Conservation (phyloP, 2,888 invertebrate genomes). For the Notodonta dromedarius region DNA sequence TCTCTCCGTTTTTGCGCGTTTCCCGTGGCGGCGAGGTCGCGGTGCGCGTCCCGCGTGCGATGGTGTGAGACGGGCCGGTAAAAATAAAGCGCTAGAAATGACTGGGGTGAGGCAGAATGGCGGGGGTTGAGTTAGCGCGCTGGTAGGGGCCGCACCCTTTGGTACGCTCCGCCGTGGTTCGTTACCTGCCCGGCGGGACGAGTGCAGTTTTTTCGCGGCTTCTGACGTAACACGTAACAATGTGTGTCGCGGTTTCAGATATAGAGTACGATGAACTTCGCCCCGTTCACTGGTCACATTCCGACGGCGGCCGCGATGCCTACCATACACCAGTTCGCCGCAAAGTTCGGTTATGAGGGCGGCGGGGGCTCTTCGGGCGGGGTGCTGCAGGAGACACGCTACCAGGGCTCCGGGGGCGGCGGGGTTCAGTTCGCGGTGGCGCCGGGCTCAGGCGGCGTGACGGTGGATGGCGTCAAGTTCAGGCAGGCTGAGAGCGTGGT, state of each 20-base stretch:
- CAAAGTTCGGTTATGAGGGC: slow-evolving; percentile 86
- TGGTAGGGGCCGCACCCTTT: slow-evolving; percentile 72
- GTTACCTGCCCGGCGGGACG: slow-evolving; percentile 45
- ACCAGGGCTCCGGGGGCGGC: slow-evolving; percentile 57
- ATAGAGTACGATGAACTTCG: slow-evolving; percentile 89
- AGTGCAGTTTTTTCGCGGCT: slow-evolving; percentile 38
- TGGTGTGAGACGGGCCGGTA: slow-evolving; percentile 81
- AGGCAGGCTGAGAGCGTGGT: slow-evolving; percentile 82
- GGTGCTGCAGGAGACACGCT: slow-evolving; percentile 72
- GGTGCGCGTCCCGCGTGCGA: slow-evolving; percentile 48
- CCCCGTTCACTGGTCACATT: slow-evolving; percentile 92
- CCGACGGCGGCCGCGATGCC: slow-evolving; percentile 90
- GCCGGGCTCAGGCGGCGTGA: slow-evolving; percentile 50
- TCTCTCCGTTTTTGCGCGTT: slow-evolving; percentile 29
- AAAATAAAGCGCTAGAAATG: slow-evolving; percentile 80
- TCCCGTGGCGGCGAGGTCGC: slow-evolving; percentile 25
- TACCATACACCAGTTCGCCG: slow-evolving; percentile 92
- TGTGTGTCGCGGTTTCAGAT: slow-evolving; percentile 53
- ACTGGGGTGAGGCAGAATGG: slow-evolving; percentile 82
- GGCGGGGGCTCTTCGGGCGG: slow-evolving; percentile 52
- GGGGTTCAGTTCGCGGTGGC: slow-evolving; percentile 71
- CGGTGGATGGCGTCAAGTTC: slow-evolving; percentile 85
- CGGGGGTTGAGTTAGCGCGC: slow-evolving; percentile 81
- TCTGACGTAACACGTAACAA: slow-evolving; percentile 33
- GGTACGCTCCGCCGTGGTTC: slow-evolving; percentile 54